Conservation (phyloP, 2,113 vertebrate species). For the Rhinolophus sinicus region DNA sequence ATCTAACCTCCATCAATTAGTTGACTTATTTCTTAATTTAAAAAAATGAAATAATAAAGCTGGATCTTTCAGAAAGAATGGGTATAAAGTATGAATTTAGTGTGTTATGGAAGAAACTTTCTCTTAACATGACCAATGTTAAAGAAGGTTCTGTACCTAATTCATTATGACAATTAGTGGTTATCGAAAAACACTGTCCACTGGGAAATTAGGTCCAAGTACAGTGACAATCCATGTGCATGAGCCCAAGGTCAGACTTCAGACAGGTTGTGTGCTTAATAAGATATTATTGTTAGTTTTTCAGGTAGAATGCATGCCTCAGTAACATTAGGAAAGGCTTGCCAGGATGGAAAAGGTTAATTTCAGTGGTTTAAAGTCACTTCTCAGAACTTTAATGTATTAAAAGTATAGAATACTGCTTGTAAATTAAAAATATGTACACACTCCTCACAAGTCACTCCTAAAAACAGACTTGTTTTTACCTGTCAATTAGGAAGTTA, state of each 20-base stretch:
- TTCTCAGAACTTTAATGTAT: neutral
- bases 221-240: neutral
- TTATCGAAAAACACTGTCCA: neutral
- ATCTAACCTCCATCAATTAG: neutral
- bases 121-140: neutral
- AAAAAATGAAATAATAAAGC: neutral
- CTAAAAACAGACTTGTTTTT: neutral
- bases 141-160: neutral
- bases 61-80: neutral
- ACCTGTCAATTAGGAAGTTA: neutral
- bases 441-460: neutral
- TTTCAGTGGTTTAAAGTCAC: neutral
- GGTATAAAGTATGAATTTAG: neutral
- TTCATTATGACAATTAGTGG: neutral
- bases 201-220: neutral
- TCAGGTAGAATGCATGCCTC: neutral
- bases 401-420: neutral
- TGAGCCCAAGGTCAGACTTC: neutral
- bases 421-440: neutral
- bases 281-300: neutral
- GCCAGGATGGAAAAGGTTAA: neutral
- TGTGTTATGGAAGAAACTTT: neutral
- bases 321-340: neutral
- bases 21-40: neutral
- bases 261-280: neutral